Evolutionary conservation across 2,797 vertebrate genomes (phyloP), one percentile per base, ranked within the genome.

Genomic region (Peromyscus aztecus): DNA sequence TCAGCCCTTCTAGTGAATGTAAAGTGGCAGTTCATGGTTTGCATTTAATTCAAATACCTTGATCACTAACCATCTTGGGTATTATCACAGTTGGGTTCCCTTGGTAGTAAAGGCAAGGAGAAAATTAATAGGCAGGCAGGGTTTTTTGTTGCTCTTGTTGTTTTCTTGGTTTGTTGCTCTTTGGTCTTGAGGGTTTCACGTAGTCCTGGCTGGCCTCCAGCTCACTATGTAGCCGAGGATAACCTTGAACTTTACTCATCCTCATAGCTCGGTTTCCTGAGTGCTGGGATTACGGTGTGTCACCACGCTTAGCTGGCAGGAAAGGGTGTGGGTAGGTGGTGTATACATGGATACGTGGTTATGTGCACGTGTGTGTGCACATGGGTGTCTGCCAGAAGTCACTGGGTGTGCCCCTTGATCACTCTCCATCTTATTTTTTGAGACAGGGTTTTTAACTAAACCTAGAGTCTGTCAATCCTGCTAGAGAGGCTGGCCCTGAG

Each of bases 1-100:
- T 57, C n/a, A 57, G 75, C 55, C 21, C 52, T 93, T 73, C 52
- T 19, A 52, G 16, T 77, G 21, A 8, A 49, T 52, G 40, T 81
- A 11, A 91, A 90, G 23, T 83, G 43, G 52, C 27, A 69, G 34
- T 34, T 63, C 12, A 40, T 40, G 31, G 29, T 84, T 96, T 91
- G 87, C 46, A 75, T 82, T 61, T 61, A 40, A 82, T 82, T 82
- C 34, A 57, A 13, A 59, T 61, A 21, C 59, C 63, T 73, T 78
- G n/a, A 84, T 93, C 27, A 43, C 61, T 89, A 46, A 40, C 89
- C 40, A 87, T 69, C 73, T 46, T 92, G 75, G 92, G 23, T 61
- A 76, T 61, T 69, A 73, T 63, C 67, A 89, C n/a, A 77, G 37
- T 43, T 77, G 59, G 29, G 24, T 81, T 92, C 57, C 40, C 59